Base-by-base conservation (phyloP, 92 coral and sea anemone genomes). In the Isaurus tuberculatus region DNA sequence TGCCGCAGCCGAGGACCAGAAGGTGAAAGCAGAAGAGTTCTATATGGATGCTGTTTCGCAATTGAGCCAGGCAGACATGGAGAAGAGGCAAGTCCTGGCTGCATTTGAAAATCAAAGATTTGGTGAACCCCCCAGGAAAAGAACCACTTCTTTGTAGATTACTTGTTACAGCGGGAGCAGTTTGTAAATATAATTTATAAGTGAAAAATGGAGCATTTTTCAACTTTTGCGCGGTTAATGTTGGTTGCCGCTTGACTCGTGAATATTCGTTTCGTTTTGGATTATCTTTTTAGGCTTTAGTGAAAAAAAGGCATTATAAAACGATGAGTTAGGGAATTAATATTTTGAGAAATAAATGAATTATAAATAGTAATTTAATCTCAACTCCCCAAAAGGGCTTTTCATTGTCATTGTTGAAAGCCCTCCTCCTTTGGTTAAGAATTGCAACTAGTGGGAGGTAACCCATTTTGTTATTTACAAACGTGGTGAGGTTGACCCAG, bases 11-110 rank as follows among this genome's bases (percentile, higher is more conserved):
- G 92, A 92, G 40, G 75, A 85, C 44, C 80, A 83, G 79, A 93
- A 90, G 46, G n/a, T 87, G 55, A 87, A 75, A 19, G 97, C 88
- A 2, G 95, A 93, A 43, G 93, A 91, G 40, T 74, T 79, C 9
- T 92, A 91, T 30, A 51, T 88, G 27, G 71, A 87, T 23, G 89
- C 90, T 33, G 64, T 93, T 60, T 78, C 79, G 86, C 88, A 80
- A 64, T 65, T 93, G 25, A 87, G 86, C 73, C 60, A 17, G 69
- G 89, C 81, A 16, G 93, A 90, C 26, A 73, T 58, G 6, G 91
- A 88, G 80, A 90, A 90, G 84, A 88, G 84, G 75, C 70, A 65
- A 40, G 68, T 84, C 34, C 2, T 83, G 30, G 80, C 85, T 26
- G 71, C 73, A 81, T 75, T 84, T 74, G 84, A 89, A 81, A 70